Evolutionary conservation across 1,140 invertebrate genomes (phyloP).

Genomic region (Uloborus diversus): DNA sequence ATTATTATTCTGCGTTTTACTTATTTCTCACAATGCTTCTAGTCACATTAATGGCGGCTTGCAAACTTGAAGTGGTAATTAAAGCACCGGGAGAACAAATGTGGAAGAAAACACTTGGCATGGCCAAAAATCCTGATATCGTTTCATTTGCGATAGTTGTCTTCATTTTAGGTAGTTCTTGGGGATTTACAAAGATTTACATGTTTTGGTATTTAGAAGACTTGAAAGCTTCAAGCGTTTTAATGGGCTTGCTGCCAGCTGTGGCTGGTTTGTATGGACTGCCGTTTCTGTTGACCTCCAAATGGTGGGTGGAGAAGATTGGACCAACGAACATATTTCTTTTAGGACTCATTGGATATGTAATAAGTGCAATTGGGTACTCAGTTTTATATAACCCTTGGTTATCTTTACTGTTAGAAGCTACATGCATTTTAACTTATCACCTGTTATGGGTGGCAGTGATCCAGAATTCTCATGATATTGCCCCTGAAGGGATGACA

Average conservation of each 20-base stretch:
- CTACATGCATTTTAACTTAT: not conserved
- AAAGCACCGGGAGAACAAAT: slow-evolving; percentile 5
- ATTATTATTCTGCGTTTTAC: not conserved
- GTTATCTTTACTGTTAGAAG: not conserved
- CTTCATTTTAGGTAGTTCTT: not conserved
- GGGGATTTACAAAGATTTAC: not conserved
- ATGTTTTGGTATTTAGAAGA: not conserved
- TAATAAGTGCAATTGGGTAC: not conserved
- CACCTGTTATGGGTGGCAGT: slow-evolving; percentile 26
- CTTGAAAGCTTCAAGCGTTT: not conserved
- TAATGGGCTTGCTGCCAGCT: not conserved
- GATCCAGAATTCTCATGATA: not conserved
- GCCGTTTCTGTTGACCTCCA: slow-evolving; percentile 5
- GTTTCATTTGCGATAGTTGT: slow-evolving; percentile 4
- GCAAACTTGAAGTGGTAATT: not conserved
- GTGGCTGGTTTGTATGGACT: not conserved
- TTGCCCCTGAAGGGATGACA: not conserved
- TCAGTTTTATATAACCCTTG: not conserved
- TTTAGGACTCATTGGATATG: not conserved
- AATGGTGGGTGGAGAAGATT: slow-evolving; percentile 1
- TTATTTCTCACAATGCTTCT: not conserved
- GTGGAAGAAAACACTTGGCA: not conserved
- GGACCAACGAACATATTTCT: not conserved
- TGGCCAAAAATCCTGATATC: not conserved
- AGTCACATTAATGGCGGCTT: not conserved